Evolutionary conservation across 2,797 vertebrate species (phyloP), one percentile per base, ranked within the genome.

Genomic region (Labroides dimidiatus): DNA sequence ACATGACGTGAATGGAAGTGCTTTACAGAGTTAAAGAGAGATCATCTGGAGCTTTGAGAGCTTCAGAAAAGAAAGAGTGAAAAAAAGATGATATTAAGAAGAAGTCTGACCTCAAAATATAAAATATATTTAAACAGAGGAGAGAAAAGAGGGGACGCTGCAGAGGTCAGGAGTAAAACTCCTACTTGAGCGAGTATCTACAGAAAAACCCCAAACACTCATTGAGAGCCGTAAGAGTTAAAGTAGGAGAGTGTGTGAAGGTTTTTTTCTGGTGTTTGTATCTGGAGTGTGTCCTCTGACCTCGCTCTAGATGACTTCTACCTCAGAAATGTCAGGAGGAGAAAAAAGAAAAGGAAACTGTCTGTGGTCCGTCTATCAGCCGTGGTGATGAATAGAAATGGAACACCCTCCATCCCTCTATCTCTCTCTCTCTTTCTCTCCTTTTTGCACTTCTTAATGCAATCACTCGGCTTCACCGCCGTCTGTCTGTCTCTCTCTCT

Each of bases 331-430:
- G 80, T 65, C 62, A 77, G 13, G 58, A 27, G 63, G 30, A 21
- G 49, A 67, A 56, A 69, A 86, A 68, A 62, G 27, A 61, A 50
- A 65, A 42, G 72, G 62, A 77, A 80, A 81, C 48, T 78, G 78
- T 84, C 71, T 69, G 56, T 59, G 56, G 64, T 82, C 49, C 14
- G 58, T 89, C 86, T 85, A 85, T 90, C 86, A 91, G 80, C 73
- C 2, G 21, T 30, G 57, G 62, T 87, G 90, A 91, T 93, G 91
- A 92, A 90, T 84, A 86, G 87, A 92, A 93, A 93, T 90, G 77
- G 86, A 89, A 91, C 21, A 59, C 56, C 39, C 51, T 53, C 59
- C 55, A 33, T 27, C 48, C 19, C 45, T 53, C 23, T 73, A 66
- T 58, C 57, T 56, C 51, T 19, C 57, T 56, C 51, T 19, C 30